Base-by-base conservation (phyloP, 2,113 vertebrate species). In the Halcyon senegalensis region DNA sequence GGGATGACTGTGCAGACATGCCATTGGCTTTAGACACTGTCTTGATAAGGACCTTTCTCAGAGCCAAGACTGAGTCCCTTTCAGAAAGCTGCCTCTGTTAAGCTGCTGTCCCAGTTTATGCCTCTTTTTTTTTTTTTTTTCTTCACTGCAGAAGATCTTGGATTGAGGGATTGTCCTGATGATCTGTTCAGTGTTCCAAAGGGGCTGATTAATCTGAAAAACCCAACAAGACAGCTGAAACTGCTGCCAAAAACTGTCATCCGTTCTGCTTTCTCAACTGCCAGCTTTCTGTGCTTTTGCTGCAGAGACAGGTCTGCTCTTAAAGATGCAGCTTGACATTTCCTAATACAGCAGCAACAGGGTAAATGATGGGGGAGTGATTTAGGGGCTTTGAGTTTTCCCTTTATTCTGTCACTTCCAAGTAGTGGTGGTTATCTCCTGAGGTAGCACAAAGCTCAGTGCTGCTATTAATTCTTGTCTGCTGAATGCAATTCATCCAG, bases 181-280 rank as follows among this genome's bases (percentile, higher is more conserved):
- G 93, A 94, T 97, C 91, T 97, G 93, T 94, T 96, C 95, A 94
- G 67, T 94, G 93, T 96, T 96, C 95, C 95, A 97, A 96, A 91
- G 96, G 80, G 88, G 94, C 93, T 97, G 97, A 97, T 95, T 97
- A 96, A 97, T 96, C 95, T 97, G 97, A 97, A 96, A 97, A 97
- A 97, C 96, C 94, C 94, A 95, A 96, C 91, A 90, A 96, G 97
- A 97, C 97, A 97, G 97, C 95, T 96, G 95, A 96, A 97, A 89
- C 87, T 1, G 16, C 95, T 97, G 97, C 97, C 97, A 97, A 97
- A 95, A 97, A 94, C 81, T 95, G 94, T 96, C 97, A 94, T 96
- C 89, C 93, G 16, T 78, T 94, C 78, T 95, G 87, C 86, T 92
- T 86, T 95, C 95, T 95, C 94, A 50, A 96, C 96, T 96, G 97